Evolutionary conservation across 2,888 invertebrate species (phyloP).

Genomic region (Rhabditoides inermis): DNA sequence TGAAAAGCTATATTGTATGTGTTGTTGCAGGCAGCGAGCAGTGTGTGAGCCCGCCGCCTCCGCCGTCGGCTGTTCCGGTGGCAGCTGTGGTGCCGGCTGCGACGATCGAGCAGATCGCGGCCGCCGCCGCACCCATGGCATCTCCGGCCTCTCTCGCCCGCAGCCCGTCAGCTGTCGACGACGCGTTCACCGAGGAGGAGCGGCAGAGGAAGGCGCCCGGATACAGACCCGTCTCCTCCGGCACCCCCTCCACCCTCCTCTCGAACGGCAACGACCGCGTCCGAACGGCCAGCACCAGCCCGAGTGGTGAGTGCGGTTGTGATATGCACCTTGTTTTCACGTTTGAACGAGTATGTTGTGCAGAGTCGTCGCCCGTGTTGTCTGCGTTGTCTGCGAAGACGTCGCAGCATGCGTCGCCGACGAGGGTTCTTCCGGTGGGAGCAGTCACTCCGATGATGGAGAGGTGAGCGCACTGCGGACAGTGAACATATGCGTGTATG

Average conservation of each 20-base stretch:
- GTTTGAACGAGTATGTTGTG: too few relatives aligned
- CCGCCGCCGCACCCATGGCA: conserved; percentile 1
- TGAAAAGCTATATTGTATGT: background rate
- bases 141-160: background rate
- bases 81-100: background rate
- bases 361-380: too few relatives aligned
- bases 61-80: background rate
- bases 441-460: too few relatives aligned
- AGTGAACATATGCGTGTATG: too few relatives aligned
- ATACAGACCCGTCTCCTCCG: conserved; percentile 41
- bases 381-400: too few relatives aligned
- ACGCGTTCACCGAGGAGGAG: conserved; percentile 14
- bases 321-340: too few relatives aligned
- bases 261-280: too few relatives aligned
- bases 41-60: background rate
- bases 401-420: too few relatives aligned
- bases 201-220: conserved; percentile 55
- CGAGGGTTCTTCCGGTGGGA: too few relatives aligned
- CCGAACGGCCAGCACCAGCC: conserved; percentile 7
- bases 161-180: background rate
- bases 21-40: background rate
- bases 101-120: background rate
- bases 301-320: too few relatives aligned
- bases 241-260: background rate
- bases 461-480: too few relatives aligned